Evolutionary conservation across 2,888 invertebrate species (phyloP).

Genomic region (Orchesellides sinensis): DNA sequence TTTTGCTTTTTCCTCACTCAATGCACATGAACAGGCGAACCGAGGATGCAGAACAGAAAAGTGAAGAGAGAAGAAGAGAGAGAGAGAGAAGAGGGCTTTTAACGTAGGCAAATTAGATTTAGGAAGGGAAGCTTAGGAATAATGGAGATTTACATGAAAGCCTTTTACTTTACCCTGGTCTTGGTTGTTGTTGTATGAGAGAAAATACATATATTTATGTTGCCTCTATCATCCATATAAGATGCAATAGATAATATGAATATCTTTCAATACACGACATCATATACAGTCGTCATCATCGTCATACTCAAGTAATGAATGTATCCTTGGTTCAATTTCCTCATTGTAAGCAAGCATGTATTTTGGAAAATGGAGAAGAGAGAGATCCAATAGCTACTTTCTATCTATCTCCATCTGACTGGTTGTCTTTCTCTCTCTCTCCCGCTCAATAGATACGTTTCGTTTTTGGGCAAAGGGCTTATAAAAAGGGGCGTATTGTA

Average conservation of each 20-base stretch:
- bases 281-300: constrained; percentile 26
- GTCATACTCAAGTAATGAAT: too few relatives aligned
- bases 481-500: not conserved
- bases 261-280: constrained; percentile 1
- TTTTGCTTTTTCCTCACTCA: constrained; percentile 61
- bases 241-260: constrained; percentile 33
- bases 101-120: constrained; percentile 77
- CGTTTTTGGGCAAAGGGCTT: not conserved
- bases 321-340: constrained; percentile 17
- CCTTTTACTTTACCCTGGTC: constrained; percentile 74
- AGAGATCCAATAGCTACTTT: constrained; percentile 35
- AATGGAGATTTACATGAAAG: constrained; percentile 76
- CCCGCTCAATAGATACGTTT: too few relatives aligned
- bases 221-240: not conserved
- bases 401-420: constrained; percentile 25
- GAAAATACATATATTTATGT: constrained; percentile 36
- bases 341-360: not conserved
- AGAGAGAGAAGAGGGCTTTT: constrained; percentile 75
- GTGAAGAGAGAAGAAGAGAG: constrained; percentile 48
- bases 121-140: constrained; percentile 76
- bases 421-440: not conserved
- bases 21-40: constrained; percentile 65
- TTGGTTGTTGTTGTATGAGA: constrained; percentile 66
- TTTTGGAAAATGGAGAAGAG: constrained; percentile 36
- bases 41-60: constrained; percentile 65